Conservation (phyloP, 2,888 invertebrate genomes). For the Brachynemurus nebulosus region DNA sequence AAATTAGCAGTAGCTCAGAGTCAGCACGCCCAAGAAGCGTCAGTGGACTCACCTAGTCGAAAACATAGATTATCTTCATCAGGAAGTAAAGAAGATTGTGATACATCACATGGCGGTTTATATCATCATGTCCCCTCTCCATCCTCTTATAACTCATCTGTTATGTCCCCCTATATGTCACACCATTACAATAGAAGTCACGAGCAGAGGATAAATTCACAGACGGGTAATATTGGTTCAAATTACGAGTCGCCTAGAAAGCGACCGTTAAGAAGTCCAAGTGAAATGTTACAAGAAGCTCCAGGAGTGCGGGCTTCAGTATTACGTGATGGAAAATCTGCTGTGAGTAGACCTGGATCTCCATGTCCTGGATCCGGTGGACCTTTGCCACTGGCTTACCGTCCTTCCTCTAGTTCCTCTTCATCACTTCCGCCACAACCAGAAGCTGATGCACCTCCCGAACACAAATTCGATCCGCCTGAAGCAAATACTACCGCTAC, state of each 20-base stretch:
- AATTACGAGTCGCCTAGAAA: constrained; percentile 37
- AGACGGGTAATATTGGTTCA: constrained; percentile 25
- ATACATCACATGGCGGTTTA: constrained; percentile 21
- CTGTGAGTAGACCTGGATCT: constrained; percentile 33
- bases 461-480: constrained; percentile 39
- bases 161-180: constrained; percentile 36
- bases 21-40: constrained; percentile 25
- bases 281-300: constrained; percentile 46
- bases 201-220: constrained; percentile 32
- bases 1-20: constrained; percentile 46
- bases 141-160: constrained; percentile 32
- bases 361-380: constrained; percentile 34
- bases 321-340: constrained; percentile 43
- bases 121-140: constrained; percentile 31
- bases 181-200: constrained; percentile 29
- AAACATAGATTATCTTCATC: constrained; percentile 20
- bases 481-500: constrained; percentile 31
- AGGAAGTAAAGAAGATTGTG: constrained; percentile 11
- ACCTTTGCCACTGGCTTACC: constrained; percentile 26
- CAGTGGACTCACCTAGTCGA: constrained; percentile 28
- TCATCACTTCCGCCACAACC: constrained; percentile 34
- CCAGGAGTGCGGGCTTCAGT: constrained; percentile 46
- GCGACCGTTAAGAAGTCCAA: constrained; percentile 39
- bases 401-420: constrained; percentile 35
- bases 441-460: constrained; percentile 39